These are phyloP conservation scores for Aurelia coerulea DNA, from an alignment of 30 jellyfish, hydroid and myxozoan species.

Conservation along the genomic window DNA sequence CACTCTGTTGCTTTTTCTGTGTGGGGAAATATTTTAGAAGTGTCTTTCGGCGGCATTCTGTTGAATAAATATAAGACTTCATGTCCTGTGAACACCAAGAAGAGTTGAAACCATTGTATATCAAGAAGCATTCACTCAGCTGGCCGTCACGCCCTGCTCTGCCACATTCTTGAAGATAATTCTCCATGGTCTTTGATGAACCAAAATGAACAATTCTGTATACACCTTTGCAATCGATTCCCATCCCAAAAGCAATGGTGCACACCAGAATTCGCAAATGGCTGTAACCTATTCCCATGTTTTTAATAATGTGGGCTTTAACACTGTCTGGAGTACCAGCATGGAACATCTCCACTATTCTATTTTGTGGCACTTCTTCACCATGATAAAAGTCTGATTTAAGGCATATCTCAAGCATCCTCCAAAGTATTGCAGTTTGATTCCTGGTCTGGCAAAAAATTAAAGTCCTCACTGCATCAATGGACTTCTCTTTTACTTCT, in stretches of 20 bases:
- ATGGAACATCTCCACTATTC: neutral
- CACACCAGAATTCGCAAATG: neutral
- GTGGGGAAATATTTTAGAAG: too few relatives aligned
- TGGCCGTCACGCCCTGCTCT: too few relatives aligned
- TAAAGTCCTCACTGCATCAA: too few relatives aligned
- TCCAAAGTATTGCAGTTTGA: too few relatives aligned
- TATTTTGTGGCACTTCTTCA: neutral
- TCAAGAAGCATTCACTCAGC: neutral
- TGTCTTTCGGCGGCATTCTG: slow-evolving; percentile 1
- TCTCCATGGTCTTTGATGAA: too few relatives aligned
- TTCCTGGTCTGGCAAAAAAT: too few relatives aligned
- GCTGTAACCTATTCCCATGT: neutral
- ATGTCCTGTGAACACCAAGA: neutral
- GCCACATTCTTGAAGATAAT: too few relatives aligned
- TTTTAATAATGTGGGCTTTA: neutral
- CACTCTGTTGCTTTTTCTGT: too few relatives aligned
- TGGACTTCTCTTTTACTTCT: too few relatives aligned
- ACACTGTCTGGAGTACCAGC: slow-evolving; percentile 5
- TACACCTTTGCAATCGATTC: slow-evolving; percentile 15
- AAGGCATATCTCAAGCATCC: neutral
- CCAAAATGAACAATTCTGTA: slow-evolving; percentile 24
- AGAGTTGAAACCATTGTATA: slow-evolving; percentile 3
- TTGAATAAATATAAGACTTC: neutral
- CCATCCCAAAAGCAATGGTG: slow-evolving; percentile 17
- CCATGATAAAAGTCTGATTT: neutral